Percentiles rank a stretch among this genome's conserved stretches.
Conservation (phyloP, 2,888 invertebrate species). For the Drosophila atripex region DNA sequence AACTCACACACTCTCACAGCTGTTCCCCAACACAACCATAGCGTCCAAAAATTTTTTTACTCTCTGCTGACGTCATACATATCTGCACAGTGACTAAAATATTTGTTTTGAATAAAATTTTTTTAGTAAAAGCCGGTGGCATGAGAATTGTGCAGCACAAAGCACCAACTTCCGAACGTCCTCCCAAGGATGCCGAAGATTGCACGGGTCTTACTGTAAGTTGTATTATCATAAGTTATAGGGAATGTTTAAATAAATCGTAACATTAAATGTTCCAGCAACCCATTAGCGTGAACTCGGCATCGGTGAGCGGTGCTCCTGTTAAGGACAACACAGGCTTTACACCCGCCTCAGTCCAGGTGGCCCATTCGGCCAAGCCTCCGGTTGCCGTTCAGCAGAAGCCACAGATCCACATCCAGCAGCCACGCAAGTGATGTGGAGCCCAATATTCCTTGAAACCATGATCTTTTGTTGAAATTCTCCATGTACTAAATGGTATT, state of each 20-base stretch:
- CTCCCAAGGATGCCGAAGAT: slow-evolving; percentile 88
- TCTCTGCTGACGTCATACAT: slow-evolving; percentile 54
- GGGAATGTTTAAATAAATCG: not conserved
- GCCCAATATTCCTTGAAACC: slow-evolving; percentile 1
- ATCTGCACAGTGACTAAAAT: slow-evolving; percentile 9
- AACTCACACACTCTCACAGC: slow-evolving; percentile 1
- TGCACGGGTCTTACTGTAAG: slow-evolving; percentile 89
- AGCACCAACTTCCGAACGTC: slow-evolving; percentile 87
- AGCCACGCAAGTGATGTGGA: slow-evolving; percentile 90
- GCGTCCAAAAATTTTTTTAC: slow-evolving; percentile 35
- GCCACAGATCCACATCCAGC: slow-evolving; percentile 90
- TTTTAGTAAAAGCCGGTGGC: slow-evolving; percentile 94
- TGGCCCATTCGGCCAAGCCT: slow-evolving; percentile 92
- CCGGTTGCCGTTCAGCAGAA: slow-evolving; percentile 87
- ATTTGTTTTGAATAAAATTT: not conserved
- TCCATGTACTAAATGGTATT: slow-evolving; percentile 35
- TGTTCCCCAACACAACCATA: slow-evolving; percentile 1
- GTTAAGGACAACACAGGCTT: slow-evolving; percentile 94
- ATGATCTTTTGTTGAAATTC: slow-evolving; percentile 48
- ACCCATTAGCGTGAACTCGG: slow-evolving; percentile 87
- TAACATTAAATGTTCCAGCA: slow-evolving; percentile 65
- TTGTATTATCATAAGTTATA: not conserved
- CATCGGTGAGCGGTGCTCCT: slow-evolving; percentile 91
- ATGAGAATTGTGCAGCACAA: slow-evolving; percentile 97
- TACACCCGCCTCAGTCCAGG: slow-evolving; percentile 93